Base-by-base conservation (phyloP, 1,140 invertebrate genomes). In the Sycobia sp. region DNA sequence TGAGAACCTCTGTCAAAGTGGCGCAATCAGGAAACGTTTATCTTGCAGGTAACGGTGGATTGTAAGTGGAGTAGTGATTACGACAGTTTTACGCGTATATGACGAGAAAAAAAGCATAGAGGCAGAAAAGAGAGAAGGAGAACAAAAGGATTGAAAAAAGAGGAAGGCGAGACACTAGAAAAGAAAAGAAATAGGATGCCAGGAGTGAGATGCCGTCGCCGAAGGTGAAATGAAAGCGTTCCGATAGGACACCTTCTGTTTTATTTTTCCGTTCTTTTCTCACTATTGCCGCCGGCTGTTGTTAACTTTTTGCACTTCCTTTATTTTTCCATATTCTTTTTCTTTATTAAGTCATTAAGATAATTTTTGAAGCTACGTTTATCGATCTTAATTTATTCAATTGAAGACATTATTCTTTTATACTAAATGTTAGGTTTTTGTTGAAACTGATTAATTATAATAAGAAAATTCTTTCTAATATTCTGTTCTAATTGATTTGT, bases 1-100 rank as follows among this genome's bases (percentile, higher is more conserved):
- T 27, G 25, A 43, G 47, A 60, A 34, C 27, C 27, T 8, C 38
- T 44, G 58, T n/a, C 25, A 57, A 51, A 56, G 39, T 47, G 44
- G 44, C 46, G 54, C 27, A 67, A 58, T 57, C 61, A 47, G 54
- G 62, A 66, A 69, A 38, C 61, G 44, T 66, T 57, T 66, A 62
- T 61, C 51, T 32, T 32, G 4, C 22, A 47, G 29, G 44, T 44
- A 43, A 61, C 38, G 25, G 36, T 53, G 18, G 20, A 32, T 61
- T 20, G 16, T 14, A 39, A 62, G 16, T 38, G 8, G 22, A 51
- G 14, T 18, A 41, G 51, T 63, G 23, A 56, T 55, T 55, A 56
- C 34, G 51, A 63, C 23, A 56, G 41, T 57, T 57, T 57, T 57
- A 50, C 47, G 25, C 58, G 36, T 51, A 34, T n/a, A 43, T 9